Evolutionary conservation across 2,888 invertebrate genomes (phyloP), one percentile per base, ranked within the genome.

Genomic region (Rotaria socialis): DNA sequence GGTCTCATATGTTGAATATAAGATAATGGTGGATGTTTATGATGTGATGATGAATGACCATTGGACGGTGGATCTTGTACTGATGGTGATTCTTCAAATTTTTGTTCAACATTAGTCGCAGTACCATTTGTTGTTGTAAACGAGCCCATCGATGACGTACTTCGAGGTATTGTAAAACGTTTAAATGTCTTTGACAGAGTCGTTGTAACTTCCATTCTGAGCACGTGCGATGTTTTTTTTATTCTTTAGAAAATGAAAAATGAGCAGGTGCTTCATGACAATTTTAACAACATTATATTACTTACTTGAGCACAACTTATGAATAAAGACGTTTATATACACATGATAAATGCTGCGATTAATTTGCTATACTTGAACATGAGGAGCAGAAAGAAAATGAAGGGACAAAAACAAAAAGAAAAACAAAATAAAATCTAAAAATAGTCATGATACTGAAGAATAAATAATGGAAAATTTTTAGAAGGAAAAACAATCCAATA

Each of bases 121-220:
- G 47, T 80, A n/a, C 80, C 80, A 80, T 43, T 47, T 11, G 80
- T 3, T 47, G 47, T 47, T 47, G 80, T 47, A 47, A 80, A 80
- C n/a, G 80, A 47, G 35, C 80, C 80, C 47, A 80, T 80, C 0
- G 80, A 80, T 47, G 80, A 80, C n/a, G 80, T 80, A 80, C 80
- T 80, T 24, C 80, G 80, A 80, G 80, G 80, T 80, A 80, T 43
- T 47, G 80, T 24, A 80, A 80, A 80, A 14, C 35, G 41, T 47
- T 80, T 80, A n/a, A 80, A 80, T 47, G 80, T 80, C 35, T 80
- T 80, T 8, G 80, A 24, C 47, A 80, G 6, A n/a, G 80, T 80
- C n/a, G 80, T 47, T 47, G 47, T 80, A 11, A 80, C 80, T 80
- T 80, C 80, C 80, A 80, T 80, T 80, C 35, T 67, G 35, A 67